Base-by-base conservation (phyloP, 2,113 vertebrate genomes). In the Catagonus wagneri region DNA sequence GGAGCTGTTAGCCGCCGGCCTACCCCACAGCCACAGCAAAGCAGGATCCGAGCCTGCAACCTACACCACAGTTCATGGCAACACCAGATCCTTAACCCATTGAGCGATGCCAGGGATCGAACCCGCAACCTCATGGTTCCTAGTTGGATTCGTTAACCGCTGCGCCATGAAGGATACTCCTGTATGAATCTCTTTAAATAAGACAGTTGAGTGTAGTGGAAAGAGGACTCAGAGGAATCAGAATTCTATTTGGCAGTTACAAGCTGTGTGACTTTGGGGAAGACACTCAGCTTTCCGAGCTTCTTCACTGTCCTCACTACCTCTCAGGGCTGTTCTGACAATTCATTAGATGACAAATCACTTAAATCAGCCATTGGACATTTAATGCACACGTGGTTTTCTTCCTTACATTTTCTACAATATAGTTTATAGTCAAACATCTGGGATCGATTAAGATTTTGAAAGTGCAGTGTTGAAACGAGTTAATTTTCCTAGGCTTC, bases 341-440 rank as follows among this genome's bases (percentile, higher is more conserved):
- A 68, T 56, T 93, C 83, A 93, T 63, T 61, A 61, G 61, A 68
- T 25, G 68, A 79, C 13, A 63, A 32, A 81, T 74, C 50, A 72
- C n/a, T 86, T 52, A 79, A 78, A 78, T 78, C n/a, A 60, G 25
- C n/a, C 27, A 65, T 29, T 86, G 78, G 44, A 36, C n/a, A 72
- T 74, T 89, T 85, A 85, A 94, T 32, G 58, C 44, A 76, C 61
- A 50, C 74, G 58, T 83, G 20, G 16, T 71, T 90, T 94, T 96
- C 44, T 90, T 90, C 83, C 60, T 93, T 96, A 85, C 7, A 3
- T 81, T 92, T 87, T 68, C 91, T 56, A 17, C 10, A 95, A 95
- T 93, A 71, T 88, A 61, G 54, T 87, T 95, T 96, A 96, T 97
- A 97, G 84, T 83, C 83, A 68, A 94, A 94, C 95, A 94, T 94